Conservation (phyloP, 2,797 vertebrate genomes). For the Uromys caudimaculatus region DNA sequence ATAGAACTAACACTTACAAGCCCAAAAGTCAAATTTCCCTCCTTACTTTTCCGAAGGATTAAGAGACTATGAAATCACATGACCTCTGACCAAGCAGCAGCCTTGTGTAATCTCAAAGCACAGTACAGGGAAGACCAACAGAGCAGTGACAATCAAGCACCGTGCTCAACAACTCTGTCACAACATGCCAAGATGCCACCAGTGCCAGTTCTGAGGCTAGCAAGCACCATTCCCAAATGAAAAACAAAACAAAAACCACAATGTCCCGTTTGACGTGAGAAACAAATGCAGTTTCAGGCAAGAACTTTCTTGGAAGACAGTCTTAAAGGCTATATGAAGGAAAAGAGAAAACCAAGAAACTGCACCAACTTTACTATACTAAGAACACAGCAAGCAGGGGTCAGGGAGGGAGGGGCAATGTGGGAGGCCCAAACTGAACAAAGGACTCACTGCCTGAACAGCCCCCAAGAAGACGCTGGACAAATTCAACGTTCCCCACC, state of each 20-base stretch:
- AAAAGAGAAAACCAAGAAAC: not conserved
- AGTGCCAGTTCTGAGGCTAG: not conserved
- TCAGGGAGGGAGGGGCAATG: not conserved
- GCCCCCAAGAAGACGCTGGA: not conserved
- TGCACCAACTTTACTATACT: not conserved
- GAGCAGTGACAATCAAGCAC: not conserved
- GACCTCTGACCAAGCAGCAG: conserved; percentile 21
- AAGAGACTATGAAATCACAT: conserved; percentile 19
- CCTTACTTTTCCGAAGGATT: not conserved
- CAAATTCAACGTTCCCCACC: not conserved
- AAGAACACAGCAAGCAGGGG: not conserved
- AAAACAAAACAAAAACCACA: not conserved
- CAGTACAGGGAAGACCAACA: conserved; percentile 4
- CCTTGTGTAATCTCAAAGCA: conserved; percentile 20
- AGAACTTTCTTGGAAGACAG: conserved; percentile 27
- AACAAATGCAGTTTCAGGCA: not conserved
- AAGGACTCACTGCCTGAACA: not conserved
- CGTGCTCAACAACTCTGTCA: not conserved
- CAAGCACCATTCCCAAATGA: not conserved
- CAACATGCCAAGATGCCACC: not conserved
- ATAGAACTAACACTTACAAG: conserved; percentile 39
- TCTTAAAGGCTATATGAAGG: not conserved
- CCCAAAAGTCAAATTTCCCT: conserved; percentile 31
- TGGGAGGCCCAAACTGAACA: not conserved
- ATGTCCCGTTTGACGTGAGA: not conserved